Conservation (phyloP, 2,888 invertebrate species). For the Drosophila suboccidentalis region DNA sequence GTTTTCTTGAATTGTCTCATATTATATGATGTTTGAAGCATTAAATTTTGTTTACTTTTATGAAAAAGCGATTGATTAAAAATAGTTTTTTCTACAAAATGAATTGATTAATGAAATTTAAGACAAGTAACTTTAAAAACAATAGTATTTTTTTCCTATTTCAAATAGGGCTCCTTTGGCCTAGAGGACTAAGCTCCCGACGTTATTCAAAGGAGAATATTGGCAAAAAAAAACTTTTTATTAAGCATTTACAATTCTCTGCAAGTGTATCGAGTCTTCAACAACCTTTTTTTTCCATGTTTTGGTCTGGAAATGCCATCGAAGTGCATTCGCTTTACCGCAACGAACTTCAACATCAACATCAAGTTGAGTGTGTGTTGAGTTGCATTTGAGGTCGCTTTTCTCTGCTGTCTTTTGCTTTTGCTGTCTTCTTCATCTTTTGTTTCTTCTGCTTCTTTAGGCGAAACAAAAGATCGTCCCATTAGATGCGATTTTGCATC, state of each 20-base stretch:
- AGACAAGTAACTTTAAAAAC: too few species aligned
- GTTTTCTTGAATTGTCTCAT: too few species aligned
- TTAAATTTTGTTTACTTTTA: too few species aligned
- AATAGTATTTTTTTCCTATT: too few species aligned
- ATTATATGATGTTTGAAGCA: too few species aligned
- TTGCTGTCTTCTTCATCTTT: conserved; percentile 15
- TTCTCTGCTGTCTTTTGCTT: conserved; percentile 47
- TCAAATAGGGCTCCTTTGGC: too few species aligned
- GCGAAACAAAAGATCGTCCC: conserved; percentile 68
- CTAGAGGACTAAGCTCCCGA: too few species aligned
- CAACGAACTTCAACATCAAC: conserved; percentile 61
- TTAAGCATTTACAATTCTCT: background rate
- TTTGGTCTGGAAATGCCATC: conserved; percentile 44
- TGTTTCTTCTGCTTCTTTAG: conserved; percentile 19
- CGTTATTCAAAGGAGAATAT: too few species aligned
- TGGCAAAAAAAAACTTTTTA: too few species aligned
- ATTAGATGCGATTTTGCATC: conserved; percentile 75
- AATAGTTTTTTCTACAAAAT: background rate
- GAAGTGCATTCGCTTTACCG: conserved; percentile 69
- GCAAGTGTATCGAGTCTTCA: background rate
- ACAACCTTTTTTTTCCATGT: background rate
- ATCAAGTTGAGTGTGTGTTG: conserved; percentile 18
- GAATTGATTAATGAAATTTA: too few species aligned
- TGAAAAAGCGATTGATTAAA: too few species aligned
- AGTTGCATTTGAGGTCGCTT: conserved; percentile 70